Evolutionary conservation across 2,113 vertebrate species (phyloP).

Genomic region (Columba livia): DNA sequence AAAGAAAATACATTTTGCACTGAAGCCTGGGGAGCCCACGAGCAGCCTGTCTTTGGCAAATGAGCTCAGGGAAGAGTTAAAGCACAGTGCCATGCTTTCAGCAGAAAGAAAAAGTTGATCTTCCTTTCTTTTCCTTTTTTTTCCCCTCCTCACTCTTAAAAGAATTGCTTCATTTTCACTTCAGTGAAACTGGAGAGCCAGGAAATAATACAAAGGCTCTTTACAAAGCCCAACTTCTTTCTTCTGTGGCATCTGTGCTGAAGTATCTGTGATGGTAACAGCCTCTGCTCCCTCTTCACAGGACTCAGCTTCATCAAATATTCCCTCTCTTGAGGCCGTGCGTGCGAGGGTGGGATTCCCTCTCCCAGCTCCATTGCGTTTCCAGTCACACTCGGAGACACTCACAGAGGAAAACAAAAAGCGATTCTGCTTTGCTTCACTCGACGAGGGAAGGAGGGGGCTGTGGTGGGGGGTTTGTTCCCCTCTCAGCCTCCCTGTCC

Average conservation of each 20-base stretch:
- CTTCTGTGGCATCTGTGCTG: slow-evolving; percentile 52
- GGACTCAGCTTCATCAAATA: slow-evolving; percentile 51
- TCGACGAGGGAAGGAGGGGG: neutral
- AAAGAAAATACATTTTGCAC: neutral
- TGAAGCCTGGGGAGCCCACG: neutral
- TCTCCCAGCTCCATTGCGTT: neutral
- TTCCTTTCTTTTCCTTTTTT: neutral
- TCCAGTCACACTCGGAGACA: slow-evolving; percentile 12
- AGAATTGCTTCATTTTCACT: slow-evolving; percentile 51
- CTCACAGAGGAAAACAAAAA: neutral
- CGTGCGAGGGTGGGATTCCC: neutral
- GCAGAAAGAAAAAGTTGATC: neutral
- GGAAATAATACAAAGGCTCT: slow-evolving; percentile 59
- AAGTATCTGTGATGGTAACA: slow-evolving; percentile 45
- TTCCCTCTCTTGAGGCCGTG: slow-evolving; percentile 22
- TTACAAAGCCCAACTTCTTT: slow-evolving; percentile 11
- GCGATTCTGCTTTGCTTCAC: neutral
- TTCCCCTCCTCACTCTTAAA: neutral
- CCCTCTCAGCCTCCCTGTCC: neutral
- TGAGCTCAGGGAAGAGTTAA: slow-evolving; percentile 21
- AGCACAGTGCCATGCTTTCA: neutral
- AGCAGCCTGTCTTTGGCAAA: neutral
- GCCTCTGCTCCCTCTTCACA: slow-evolving; percentile 43
- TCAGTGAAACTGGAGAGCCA: slow-evolving; percentile 48
- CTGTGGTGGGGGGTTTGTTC: neutral